phyloP scores from a whole-genome alignment of 1,140 invertebrate species.

The Trachymyrmex cornetzi region DNA sequence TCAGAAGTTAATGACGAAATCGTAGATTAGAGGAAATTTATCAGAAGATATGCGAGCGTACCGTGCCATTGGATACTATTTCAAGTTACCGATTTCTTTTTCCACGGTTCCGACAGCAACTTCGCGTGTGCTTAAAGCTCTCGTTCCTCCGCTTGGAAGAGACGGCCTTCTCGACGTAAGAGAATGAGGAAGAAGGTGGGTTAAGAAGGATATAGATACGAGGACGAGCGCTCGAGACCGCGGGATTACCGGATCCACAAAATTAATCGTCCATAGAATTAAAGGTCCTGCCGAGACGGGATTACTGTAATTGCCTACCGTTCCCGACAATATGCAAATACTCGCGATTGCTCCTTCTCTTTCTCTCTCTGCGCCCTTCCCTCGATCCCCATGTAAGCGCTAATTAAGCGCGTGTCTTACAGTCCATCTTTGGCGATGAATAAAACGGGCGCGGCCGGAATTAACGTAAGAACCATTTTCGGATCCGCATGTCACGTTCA shows the following conservation, averaged over 20 bases:
- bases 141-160: background rate
- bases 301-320: conserved; percentile 60
- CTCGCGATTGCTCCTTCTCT: conserved; percentile 29
- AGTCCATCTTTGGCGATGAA: conserved; percentile 35
- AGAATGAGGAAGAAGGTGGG: conserved; percentile 8
- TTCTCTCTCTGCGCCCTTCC: background rate
- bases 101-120: background rate
- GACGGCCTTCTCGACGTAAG: background rate
- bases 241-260: conserved; percentile 47
- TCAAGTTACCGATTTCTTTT: conserved; percentile 35
- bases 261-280: conserved; percentile 64
- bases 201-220: conserved; percentile 24
- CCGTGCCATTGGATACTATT: background rate
- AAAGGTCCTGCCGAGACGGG: conserved; percentile 45
- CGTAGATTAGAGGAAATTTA: conserved; percentile 34
- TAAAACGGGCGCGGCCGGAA: background rate
- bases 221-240: conserved; percentile 10
- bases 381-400: conserved; percentile 57
- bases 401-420: conserved; percentile 74
- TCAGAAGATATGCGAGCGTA: background rate
- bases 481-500: background rate
- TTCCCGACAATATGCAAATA: conserved; percentile 70
- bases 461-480: conserved; percentile 14
- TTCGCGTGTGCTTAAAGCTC: conserved; percentile 37
- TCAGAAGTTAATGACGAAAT: background rate